phyloP scores from a whole-genome alignment of 2,888 invertebrate species.

The Drepanosiphum platanoidis region DNA sequence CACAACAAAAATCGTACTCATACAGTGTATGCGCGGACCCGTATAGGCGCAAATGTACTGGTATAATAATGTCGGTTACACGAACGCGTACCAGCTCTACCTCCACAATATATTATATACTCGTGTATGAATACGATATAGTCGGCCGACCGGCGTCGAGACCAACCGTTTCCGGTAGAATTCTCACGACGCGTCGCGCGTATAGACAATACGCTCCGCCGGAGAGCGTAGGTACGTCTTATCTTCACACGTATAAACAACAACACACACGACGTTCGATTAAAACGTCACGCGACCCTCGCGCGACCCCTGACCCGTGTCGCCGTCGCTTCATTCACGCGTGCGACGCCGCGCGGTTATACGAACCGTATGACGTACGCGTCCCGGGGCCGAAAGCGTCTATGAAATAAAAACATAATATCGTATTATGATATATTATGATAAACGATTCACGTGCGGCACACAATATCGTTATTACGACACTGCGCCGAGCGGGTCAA shows the following conservation, averaged over 20 bases:
- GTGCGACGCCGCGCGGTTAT: background rate
- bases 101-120: background rate
- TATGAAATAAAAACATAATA: background rate
- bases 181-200: conserved; percentile 41
- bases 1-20: no score
- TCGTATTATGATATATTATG: conserved; percentile 2
- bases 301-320: conserved; percentile 13
- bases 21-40: no score
- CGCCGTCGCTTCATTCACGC: background rate
- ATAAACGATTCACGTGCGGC: conserved; percentile 48
- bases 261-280: conserved; percentile 60
- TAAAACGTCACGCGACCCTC: conserved; percentile 48
- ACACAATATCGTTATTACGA: background rate
- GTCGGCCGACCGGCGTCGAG: background rate
- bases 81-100: no score
- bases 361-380: background rate
- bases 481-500: background rate
- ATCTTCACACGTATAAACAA: conserved; percentile 11
- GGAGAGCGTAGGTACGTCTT: no score
- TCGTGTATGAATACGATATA: background rate
- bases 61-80: no score
- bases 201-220: conserved; percentile 13
- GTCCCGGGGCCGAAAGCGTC: background rate
- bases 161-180: conserved; percentile 36
- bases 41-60: no score